A percentile compares a stretch with the other conserved stretches of the same genome.
These are phyloP conservation scores for Setophaga coronata DNA, from an alignment of 2,113 vertebrate species.

Conservation along the genomic window DNA sequence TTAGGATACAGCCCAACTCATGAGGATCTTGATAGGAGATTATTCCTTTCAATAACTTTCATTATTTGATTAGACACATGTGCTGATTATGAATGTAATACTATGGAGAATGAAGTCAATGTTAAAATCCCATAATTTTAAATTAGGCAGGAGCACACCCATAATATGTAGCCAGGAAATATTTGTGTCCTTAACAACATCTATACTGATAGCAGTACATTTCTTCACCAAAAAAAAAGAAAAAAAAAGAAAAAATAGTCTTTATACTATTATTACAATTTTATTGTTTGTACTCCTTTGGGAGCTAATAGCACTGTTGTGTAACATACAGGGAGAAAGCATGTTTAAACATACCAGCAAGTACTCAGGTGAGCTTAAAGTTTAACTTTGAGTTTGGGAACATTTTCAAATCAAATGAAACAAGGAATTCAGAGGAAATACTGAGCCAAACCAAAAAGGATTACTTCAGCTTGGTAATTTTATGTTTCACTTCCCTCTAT, in stretches of 20 bases:
- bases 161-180: slow-evolving; percentile 35
- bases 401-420: slow-evolving; percentile 26
- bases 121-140: slow-evolving; percentile 36
- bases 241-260: accelerated
- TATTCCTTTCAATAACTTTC: slow-evolving; percentile 49
- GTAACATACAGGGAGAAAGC: neutral
- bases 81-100: slow-evolving; percentile 32
- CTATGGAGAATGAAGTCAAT: slow-evolving; percentile 16
- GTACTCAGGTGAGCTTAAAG: slow-evolving; percentile 37
- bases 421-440: slow-evolving; percentile 31
- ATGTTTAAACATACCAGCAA: slow-evolving; percentile 32
- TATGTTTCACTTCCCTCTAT: slow-evolving; percentile 2
- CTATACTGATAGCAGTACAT: neutral
- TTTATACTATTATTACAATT: neutral
- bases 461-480: slow-evolving; percentile 40
- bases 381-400: slow-evolving; percentile 49
- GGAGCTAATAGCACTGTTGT: neutral
- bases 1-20: slow-evolving; percentile 49
- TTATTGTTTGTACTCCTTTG: neutral
- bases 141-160: slow-evolving; percentile 40
- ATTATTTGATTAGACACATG: slow-evolving; percentile 49
- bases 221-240: neutral
- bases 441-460: slow-evolving; percentile 19
- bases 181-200: slow-evolving; percentile 19
- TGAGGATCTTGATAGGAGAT: slow-evolving; percentile 25